Percentiles rank a stretch among this genome's conserved stretches.
Evolutionary conservation across 2,888 invertebrate species (phyloP).

Genomic region (Drosophila emarginata): DNA sequence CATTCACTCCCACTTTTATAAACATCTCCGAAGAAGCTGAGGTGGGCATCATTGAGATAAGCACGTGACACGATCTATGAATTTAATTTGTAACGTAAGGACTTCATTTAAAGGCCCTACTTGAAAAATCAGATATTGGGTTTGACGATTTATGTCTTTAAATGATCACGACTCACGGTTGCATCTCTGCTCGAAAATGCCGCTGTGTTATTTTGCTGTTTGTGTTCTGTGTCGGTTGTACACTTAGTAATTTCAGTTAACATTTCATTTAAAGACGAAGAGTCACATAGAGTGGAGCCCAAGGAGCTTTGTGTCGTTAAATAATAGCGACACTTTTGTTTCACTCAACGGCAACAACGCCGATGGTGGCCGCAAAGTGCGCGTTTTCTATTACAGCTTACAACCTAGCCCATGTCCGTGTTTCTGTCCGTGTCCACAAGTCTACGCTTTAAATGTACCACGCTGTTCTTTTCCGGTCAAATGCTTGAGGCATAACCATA

Average conservation of each 20-base stretch:
- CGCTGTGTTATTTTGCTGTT: conserved; percentile 12
- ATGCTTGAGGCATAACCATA: conserved; percentile 73
- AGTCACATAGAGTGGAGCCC: conserved; percentile 35
- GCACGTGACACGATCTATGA: background rate
- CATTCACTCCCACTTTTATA: background rate
- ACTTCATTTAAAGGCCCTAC: background rate
- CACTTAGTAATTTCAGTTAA: conserved; percentile 52
- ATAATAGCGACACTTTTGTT: conserved; percentile 75
- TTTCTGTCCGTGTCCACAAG: conserved; percentile 31
- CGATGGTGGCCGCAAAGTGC: conserved; percentile 67
- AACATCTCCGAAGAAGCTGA: background rate
- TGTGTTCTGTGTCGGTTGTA: conserved; percentile 29
- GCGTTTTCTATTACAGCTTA: conserved; percentile 69
- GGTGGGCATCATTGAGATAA: background rate
- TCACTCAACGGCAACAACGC: conserved; percentile 51
- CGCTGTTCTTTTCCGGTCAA: conserved; percentile 65
- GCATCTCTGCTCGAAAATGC: conserved; percentile 22
- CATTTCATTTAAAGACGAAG: conserved; percentile 56
- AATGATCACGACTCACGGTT: conserved; percentile 1
- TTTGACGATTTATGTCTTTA: background rate
- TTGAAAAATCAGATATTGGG: background rate
- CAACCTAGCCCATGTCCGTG: conserved; percentile 37
- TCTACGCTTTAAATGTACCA: conserved; percentile 68
- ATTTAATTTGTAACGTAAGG: background rate
- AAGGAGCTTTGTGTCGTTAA: conserved; percentile 65